phyloP scores from a whole-genome alignment of 1,140 invertebrate genomes.

The Ceratina calcarata region DNA sequence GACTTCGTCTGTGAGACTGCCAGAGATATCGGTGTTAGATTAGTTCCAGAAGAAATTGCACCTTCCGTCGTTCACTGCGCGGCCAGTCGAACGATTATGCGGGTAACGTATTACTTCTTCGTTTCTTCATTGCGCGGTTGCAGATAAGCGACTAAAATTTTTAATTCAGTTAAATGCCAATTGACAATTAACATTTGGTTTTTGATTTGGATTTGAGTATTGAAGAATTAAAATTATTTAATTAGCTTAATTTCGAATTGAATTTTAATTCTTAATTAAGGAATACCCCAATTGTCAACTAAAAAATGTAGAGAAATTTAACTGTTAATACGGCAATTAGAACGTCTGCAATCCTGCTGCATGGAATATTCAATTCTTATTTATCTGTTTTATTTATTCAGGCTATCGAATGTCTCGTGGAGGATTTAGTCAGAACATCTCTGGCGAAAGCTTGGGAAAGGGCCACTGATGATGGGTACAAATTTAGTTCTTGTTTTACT shows the following conservation, averaged over 20 bases:
- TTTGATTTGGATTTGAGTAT: no score
- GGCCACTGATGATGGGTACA: conserved; percentile 57
- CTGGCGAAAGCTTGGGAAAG: conserved; percentile 72
- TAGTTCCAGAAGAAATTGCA: conserved; percentile 71
- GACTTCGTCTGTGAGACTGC: conserved; percentile 70
- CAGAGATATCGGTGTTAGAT: conserved; percentile 69
- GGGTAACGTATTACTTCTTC: conserved; percentile 52
- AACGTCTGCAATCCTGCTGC: no score
- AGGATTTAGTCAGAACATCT: conserved; percentile 71
- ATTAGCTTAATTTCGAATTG: no score
- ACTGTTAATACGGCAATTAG: no score
- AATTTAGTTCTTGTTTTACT: conserved; percentile 11
- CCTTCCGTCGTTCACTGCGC: conserved; percentile 69
- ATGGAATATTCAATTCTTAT: neutral
- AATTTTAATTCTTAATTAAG: no score
- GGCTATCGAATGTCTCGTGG: conserved; percentile 72
- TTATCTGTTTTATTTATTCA: conserved; percentile 43
- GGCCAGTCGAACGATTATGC: conserved; percentile 68
- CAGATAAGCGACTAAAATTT: no score
- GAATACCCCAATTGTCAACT: no score
- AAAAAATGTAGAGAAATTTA: no score
- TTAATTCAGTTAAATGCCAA: no score
- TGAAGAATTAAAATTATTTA: no score
- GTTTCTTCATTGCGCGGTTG: neutral
- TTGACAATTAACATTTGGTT: no score